These are phyloP conservation scores for Elymnias hypermnestra DNA, from an alignment of 1,140 invertebrate species.

Conservation along the genomic window DNA sequence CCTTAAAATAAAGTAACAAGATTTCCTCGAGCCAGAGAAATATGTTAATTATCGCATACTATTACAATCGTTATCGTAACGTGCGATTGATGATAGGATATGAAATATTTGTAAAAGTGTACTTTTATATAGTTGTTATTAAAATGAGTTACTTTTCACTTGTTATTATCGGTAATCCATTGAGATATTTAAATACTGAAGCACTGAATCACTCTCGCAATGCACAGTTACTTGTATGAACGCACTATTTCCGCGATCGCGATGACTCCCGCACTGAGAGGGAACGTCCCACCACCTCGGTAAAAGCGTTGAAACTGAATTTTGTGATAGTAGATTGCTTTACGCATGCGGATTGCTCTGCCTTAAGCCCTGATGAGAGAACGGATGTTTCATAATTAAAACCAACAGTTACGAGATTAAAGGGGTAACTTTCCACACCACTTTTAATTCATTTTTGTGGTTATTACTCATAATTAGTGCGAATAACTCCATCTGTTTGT, in stretches of 20 bases:
- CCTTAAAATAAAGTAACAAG: too few species aligned
- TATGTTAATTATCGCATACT: too few species aligned
- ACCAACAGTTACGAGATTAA: slow-evolving; percentile 50
- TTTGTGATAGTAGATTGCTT: slow-evolving; percentile 39
- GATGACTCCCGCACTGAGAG: background rate
- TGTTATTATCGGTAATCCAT: background rate
- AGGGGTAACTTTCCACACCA: slow-evolving; percentile 25
- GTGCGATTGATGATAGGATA: too few species aligned
- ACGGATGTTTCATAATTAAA: slow-evolving; percentile 58
- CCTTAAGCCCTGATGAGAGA: slow-evolving; percentile 47
- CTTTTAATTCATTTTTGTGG: slow-evolving; percentile 1
- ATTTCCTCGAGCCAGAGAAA: too few species aligned
- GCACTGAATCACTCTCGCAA: slow-evolving; percentile 8
- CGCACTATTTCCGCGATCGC: slow-evolving; percentile 11
- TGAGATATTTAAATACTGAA: background rate
- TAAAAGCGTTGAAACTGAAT: slow-evolving; percentile 43
- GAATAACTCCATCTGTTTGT: too few species aligned
- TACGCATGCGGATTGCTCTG: slow-evolving; percentile 55
- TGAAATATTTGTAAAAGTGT: too few species aligned
- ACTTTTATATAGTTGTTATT: too few species aligned
- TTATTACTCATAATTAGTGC: background rate
- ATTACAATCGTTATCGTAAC: too few species aligned
- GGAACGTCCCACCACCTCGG: slow-evolving; percentile 35
- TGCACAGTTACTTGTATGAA: slow-evolving; percentile 1
- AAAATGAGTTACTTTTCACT: background rate